Conservation (phyloP, 2,113 vertebrate genomes). For the Clarias magur region DNA sequence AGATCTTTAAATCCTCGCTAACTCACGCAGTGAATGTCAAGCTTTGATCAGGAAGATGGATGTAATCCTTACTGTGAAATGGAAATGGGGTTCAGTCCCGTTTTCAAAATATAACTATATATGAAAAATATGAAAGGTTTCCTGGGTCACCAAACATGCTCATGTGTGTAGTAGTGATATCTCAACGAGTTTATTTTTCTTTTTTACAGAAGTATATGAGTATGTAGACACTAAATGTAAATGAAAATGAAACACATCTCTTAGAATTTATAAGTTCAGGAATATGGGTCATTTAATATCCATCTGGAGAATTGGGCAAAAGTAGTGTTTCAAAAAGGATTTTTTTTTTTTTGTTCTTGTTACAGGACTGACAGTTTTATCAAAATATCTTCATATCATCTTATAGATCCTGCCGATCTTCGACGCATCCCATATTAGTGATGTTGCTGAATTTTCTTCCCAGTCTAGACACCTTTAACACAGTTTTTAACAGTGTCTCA, state of each 20-base stretch:
- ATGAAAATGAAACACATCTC: background rate
- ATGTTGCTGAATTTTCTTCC: background rate
- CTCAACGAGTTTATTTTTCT: background rate
- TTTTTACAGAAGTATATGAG: background rate
- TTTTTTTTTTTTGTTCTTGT: background rate
- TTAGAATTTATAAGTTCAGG: conserved; percentile 10
- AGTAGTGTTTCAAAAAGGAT: background rate
- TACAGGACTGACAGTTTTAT: conserved; percentile 1
- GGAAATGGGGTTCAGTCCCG: background rate
- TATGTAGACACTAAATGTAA: background rate
- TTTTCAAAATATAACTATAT: background rate
- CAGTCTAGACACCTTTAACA: background rate
- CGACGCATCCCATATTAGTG: background rate
- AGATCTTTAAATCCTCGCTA: background rate
- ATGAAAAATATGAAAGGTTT: background rate
- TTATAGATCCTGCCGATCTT: background rate
- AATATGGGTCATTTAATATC: conserved; percentile 9
- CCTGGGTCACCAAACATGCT: background rate
- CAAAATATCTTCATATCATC: background rate
- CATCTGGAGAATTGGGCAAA: background rate
- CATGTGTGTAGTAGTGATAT: background rate
- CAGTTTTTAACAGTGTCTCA: background rate
- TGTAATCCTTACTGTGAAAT: background rate
- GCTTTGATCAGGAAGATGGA: background rate
- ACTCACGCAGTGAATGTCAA: background rate